Evolutionary conservation across 2,888 invertebrate species (phyloP).

Genomic region (Penaeus monodon): DNA sequence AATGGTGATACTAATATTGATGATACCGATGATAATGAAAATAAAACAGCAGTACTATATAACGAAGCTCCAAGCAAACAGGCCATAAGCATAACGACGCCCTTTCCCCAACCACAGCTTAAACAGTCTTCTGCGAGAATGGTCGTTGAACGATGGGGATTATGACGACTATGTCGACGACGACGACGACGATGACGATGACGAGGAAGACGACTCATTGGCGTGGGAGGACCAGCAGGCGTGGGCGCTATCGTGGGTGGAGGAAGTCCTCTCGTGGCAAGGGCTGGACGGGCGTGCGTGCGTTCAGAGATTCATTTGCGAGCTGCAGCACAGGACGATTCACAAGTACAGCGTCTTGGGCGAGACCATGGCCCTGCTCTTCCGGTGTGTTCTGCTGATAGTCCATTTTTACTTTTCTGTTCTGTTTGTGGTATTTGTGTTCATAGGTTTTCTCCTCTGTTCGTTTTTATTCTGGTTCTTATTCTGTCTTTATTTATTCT

Average conservation of each 20-base stretch:
- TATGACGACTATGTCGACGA: background rate
- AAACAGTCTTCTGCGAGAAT: background rate
- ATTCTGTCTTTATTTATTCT: background rate
- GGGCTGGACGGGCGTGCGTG: background rate
- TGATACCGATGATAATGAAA: too few relatives aligned
- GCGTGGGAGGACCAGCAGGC: conserved; percentile 14
- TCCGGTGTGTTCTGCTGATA: background rate
- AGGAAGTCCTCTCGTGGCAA: background rate
- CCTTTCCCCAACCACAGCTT: too few relatives aligned
- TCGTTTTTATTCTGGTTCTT: background rate
- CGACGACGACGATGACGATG: background rate
- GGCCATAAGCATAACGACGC: too few relatives aligned
- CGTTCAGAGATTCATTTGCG: background rate
- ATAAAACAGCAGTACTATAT: too few relatives aligned
- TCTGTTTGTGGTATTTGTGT: background rate
- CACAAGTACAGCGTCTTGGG: background rate
- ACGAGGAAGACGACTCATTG: background rate
- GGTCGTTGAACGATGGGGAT: background rate
- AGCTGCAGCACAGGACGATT: background rate
- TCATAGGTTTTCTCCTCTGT: too few relatives aligned
- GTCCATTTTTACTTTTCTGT: background rate
- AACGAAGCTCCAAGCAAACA: too few relatives aligned
- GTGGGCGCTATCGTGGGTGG: conserved; percentile 12
- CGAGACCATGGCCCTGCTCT: background rate
- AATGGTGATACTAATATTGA: too few relatives aligned